These are phyloP conservation scores for Hemicrepidius hirtus DNA, from an alignment of 2,888 invertebrate genomes.

Conservation along the genomic window DNA sequence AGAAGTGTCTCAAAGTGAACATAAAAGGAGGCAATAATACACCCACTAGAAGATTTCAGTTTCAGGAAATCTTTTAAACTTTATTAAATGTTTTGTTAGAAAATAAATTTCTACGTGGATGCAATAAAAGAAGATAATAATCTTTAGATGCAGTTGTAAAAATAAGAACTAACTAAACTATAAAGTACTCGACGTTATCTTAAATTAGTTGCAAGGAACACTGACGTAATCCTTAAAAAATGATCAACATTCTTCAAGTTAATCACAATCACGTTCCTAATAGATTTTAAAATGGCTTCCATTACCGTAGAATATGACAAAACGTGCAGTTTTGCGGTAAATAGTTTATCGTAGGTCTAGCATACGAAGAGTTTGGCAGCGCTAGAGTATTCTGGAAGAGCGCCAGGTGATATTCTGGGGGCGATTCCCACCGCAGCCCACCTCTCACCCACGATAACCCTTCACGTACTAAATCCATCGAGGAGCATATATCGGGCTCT, in stretches of 20 bases:
- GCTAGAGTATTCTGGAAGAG: conserved; percentile 45
- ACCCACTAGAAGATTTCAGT: too few species aligned
- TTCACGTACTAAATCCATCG: conserved; percentile 51
- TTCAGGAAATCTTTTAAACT: too few species aligned
- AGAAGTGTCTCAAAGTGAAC: not conserved
- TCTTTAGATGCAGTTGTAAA: too few species aligned
- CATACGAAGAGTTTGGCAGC: conserved; percentile 45
- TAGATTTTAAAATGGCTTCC: conserved; percentile 8
- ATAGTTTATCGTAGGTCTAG: conserved; percentile 46
- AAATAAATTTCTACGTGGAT: too few species aligned
- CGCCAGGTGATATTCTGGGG: conserved; percentile 54
- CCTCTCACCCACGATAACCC: conserved; percentile 46
- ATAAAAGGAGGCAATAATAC: too few species aligned
- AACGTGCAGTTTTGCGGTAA: conserved; percentile 43
- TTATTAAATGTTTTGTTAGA: too few species aligned
- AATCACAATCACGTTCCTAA: not conserved
- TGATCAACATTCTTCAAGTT: not conserved
- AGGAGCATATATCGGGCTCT: conserved; percentile 47
- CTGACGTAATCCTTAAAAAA: not conserved
- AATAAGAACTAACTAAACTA: too few species aligned
- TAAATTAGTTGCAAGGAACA: too few species aligned
- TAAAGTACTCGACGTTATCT: too few species aligned
- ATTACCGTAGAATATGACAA: conserved; percentile 37
- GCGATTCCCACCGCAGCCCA: conserved; percentile 42
- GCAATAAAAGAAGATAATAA: too few species aligned